Base-by-base conservation (phyloP, 2,797 vertebrate species). In the Erpetoichthys calabaricus region DNA sequence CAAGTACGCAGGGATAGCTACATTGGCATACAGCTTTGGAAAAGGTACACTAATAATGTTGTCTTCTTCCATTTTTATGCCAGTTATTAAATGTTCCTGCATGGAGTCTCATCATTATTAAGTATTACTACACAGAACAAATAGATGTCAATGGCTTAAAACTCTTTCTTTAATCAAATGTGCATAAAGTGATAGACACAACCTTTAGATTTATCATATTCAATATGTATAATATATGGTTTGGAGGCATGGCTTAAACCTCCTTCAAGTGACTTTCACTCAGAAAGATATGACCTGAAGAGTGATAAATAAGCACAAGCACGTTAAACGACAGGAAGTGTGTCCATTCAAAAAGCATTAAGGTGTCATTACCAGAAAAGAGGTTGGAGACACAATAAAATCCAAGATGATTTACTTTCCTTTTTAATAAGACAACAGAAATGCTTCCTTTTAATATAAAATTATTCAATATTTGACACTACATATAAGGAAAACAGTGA, bases 261-360 rank as follows among this genome's bases (percentile, higher is more conserved):
- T 55, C 70, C 61, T 73, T 61, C 8, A 8, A 67, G 67, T 68
- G 72, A 76, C 75, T 74, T 74, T 64, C 59, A 56, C 63, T 68
- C 5, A 59, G 53, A 47, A 61, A 71, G 64, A 74, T 72, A 69
- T 62, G 69, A 77, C 71, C 73, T 60, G 59, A 53, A 69, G 59
- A 7, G 62, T 72, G 70, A 74, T 54, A 69, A 79, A 75, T 63
- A 69, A 64, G 67, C 71, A 70, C 72, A 65, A 66, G 59, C 64
- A 72, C 65, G 70, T 73, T 70, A 71, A 67, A 71, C 58, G 58
- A 70, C 64, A 67, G 62, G 62, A 72, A 73, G 73, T 67, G 63
- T 52, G 65, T 74, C 70, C 61, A 62, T 70, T 68, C 62, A 49
- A 62, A 72, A 67, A 41, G 61, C 67, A 72, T 68, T 64, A 72